Evolutionary conservation across 2,888 invertebrate species (phyloP).

Genomic region (Geophilus truncorum): DNA sequence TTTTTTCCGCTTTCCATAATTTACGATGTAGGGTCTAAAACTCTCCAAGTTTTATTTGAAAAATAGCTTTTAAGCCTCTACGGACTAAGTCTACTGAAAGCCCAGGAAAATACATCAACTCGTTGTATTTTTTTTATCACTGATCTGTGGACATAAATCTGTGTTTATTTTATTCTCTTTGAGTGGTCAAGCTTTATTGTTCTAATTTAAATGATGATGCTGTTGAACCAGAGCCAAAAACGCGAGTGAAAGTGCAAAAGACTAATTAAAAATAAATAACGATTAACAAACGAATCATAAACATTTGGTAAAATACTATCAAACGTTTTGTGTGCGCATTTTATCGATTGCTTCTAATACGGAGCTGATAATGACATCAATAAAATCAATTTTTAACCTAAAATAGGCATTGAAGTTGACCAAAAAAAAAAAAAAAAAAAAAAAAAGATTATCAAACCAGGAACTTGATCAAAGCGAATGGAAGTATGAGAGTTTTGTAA

Average conservation of each 20-base stretch:
- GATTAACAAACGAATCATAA: not conserved
- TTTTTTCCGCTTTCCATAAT: too few species aligned
- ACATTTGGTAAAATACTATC: not conserved
- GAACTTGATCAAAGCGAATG: not conserved
- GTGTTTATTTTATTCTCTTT: not conserved
- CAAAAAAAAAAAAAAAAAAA: not conserved
- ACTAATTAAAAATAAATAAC: not conserved
- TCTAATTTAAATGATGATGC: too few species aligned
- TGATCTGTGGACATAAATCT: not conserved
- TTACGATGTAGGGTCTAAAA: too few species aligned
- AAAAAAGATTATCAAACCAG: not conserved
- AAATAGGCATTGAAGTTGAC: not conserved
- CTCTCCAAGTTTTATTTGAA: too few species aligned
- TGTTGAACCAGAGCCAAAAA: not conserved
- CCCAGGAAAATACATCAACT: not conserved
- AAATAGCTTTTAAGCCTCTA: too few species aligned
- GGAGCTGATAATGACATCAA: constrained; percentile 23
- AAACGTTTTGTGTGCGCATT: not conserved
- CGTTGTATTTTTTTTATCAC: not conserved
- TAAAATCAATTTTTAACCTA: constrained; percentile 4
- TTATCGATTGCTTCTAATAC: not conserved
- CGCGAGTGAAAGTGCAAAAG: not conserved
- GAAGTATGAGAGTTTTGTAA: not conserved
- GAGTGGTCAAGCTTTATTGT: not conserved
- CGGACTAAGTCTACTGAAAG: not conserved